Percentiles rank a stretch among this genome's conserved stretches.
These are phyloP conservation scores for Acanthosoma haemorrhoidale DNA, from an alignment of 2,888 invertebrate genomes.

Conservation along the genomic window DNA sequence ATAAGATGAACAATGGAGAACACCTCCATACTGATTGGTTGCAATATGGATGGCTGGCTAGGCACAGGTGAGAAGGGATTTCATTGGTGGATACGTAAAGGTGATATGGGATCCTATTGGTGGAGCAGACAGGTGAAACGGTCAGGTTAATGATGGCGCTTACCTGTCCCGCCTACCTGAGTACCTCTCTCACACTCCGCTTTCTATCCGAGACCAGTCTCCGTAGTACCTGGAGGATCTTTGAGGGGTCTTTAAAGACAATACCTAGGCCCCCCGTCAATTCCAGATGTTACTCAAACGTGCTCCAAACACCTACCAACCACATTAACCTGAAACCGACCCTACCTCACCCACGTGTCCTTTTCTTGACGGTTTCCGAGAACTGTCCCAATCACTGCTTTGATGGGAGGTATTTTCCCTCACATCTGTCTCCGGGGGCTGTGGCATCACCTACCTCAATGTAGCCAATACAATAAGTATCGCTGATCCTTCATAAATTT, in stretches of 20 bases:
- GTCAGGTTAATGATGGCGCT: background rate
- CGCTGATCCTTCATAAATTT: background rate
- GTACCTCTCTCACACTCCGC: background rate
- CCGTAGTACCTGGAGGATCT: background rate
- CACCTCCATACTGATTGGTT: too few species aligned
- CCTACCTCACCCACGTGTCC: background rate
- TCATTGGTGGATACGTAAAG: too few species aligned
- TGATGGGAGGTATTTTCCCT: background rate
- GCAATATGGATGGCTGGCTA: too few species aligned
- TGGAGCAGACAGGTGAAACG: background rate
- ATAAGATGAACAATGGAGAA: too few species aligned
- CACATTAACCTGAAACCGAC: slow-evolving; percentile 21
- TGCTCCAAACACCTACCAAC: background rate
- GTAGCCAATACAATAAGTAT: background rate
- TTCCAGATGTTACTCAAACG: too few species aligned
- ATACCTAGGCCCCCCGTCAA: background rate
- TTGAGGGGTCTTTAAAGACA: background rate
- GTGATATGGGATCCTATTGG: background rate
- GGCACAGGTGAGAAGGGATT: too few species aligned
- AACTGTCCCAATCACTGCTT: background rate
- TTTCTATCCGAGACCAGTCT: background rate
- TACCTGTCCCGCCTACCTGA: background rate
- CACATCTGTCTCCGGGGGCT: background rate
- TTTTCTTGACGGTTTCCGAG: background rate
- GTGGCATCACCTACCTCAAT: background rate